Evolutionary conservation across 2,113 vertebrate species (phyloP).

Genomic region (Tragelaphus imberbis): DNA sequence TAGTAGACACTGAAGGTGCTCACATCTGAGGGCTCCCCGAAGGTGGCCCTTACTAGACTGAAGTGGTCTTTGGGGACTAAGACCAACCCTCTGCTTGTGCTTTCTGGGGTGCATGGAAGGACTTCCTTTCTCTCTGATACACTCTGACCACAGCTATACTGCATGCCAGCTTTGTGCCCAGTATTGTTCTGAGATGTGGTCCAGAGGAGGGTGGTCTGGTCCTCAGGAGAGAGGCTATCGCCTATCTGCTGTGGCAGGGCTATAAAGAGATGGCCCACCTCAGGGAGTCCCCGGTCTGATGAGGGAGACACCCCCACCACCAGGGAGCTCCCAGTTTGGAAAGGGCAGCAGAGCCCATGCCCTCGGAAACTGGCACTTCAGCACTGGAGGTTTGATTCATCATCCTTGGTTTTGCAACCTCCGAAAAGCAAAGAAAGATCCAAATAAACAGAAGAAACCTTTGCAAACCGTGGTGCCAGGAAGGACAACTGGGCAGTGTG

Average conservation of each 20-base stretch:
- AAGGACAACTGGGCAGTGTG: not conserved
- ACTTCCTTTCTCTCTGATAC: not conserved
- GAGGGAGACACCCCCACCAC: not conserved
- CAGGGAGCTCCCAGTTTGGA: not conserved
- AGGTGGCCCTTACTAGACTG: not conserved
- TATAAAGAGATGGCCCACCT: not conserved
- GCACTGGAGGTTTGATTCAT: not conserved
- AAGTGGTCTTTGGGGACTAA: not conserved
- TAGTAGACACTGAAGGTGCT: slow-evolving; percentile 56
- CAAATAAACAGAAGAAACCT: not conserved
- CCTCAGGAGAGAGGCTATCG: not conserved
- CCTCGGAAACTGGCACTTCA: not conserved
- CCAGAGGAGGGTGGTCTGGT: not conserved
- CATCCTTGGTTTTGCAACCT: not conserved
- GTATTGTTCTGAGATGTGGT: not conserved
- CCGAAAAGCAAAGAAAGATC: not conserved
- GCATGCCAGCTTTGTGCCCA: not conserved
- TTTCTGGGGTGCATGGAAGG: not conserved
- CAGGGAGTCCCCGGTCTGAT: not conserved
- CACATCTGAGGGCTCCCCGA: not conserved
- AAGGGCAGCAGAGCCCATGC: not conserved
- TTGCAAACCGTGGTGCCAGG: not conserved
- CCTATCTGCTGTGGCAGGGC: not conserved
- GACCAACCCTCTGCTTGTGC: not conserved
- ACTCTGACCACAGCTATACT: not conserved